Base-by-base conservation (phyloP, 2,888 invertebrate species). In the Drosophila barbarae region DNA sequence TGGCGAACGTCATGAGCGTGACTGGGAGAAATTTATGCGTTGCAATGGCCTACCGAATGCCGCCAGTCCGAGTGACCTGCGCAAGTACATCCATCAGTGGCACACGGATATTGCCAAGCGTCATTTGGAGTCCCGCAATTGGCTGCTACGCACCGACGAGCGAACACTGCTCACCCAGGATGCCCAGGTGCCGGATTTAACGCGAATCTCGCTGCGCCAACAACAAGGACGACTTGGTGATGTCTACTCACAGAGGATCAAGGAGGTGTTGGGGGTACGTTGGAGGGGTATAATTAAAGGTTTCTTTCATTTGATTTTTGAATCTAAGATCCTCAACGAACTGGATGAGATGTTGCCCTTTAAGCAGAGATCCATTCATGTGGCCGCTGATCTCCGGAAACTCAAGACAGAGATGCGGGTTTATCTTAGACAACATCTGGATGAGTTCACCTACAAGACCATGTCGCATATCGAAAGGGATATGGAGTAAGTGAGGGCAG, bases 11-110 rank as follows among this genome's bases (percentile, higher is more conserved):
- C 81, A 87, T 44, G 71, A 86, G 38, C 75, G 75, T 10, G 89
- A 89, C 47, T 90, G 90, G 90, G 87, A 88, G 54, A 87, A 87
- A 60, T 90, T 85, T 55, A 90, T 90, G 89, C 87, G 89, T 6
- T 90, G 90, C 79, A 88, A 90, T 57, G 89, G 90, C 3, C 73
- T 90, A 7, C 90, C 90, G 3, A 88, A 87, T 72, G 86, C 89
- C 3, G 86, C 84, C 44, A 87, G 88, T 69, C 89, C 90, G 8
- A 87, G 89, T 54, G 90, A 90, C 71, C 73, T 90, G 49, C 83
- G 90, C 6, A 89, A 88, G 54, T 90, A 90, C 64, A 85, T 90
- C 30, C 89, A 90, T 69, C 88, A 89, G 73, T 90, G 90, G 90
- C 78, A 79, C 36, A 74, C 74, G 42, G 87, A 87, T 55, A 86